Percentiles rank a stretch among this genome's conserved stretches.
These are phyloP conservation scores for Xestia c-nigrum DNA, from an alignment of 2,888 invertebrate species.

Conservation along the genomic window DNA sequence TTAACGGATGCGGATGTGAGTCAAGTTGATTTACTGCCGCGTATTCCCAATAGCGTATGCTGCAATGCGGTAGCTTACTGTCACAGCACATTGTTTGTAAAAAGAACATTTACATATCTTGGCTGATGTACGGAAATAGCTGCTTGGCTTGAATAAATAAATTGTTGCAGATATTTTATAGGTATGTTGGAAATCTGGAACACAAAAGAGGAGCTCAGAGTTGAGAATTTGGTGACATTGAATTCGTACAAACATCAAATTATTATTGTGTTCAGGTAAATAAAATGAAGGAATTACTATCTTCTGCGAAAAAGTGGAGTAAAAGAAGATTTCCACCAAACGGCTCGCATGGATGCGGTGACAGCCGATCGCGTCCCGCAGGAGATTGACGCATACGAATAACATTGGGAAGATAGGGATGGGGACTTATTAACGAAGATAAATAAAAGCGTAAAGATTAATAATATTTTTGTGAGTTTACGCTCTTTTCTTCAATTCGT, in stretches of 20 bases:
- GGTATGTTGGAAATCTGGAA: neutral
- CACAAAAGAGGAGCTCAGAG: neutral
- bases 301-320: neutral
- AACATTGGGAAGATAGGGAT: neutral
- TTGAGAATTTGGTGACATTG: neutral
- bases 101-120: constrained; percentile 62
- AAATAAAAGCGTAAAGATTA: neutral
- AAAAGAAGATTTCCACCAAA: too few species aligned
- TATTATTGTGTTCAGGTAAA: neutral
- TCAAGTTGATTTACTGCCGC: constrained; percentile 67
- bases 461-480: neutral
- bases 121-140: constrained; percentile 41
- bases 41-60: constrained; percentile 68
- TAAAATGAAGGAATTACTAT: neutral
- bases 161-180: constrained; percentile 34
- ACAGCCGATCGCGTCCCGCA: too few species aligned
- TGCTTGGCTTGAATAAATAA: constrained; percentile 26
- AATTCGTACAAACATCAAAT: neutral
- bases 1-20: constrained; percentile 62
- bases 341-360: too few species aligned
- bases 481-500: neutral
- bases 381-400: too few species aligned
- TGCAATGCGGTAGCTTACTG: constrained; percentile 71
- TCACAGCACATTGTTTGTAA: constrained; percentile 62
- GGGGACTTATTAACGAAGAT: neutral